Percentiles rank a stretch among this genome's conserved stretches.
Evolutionary conservation across 1,140 invertebrate species (phyloP).

Genomic region (Macrobrachium nipponense): DNA sequence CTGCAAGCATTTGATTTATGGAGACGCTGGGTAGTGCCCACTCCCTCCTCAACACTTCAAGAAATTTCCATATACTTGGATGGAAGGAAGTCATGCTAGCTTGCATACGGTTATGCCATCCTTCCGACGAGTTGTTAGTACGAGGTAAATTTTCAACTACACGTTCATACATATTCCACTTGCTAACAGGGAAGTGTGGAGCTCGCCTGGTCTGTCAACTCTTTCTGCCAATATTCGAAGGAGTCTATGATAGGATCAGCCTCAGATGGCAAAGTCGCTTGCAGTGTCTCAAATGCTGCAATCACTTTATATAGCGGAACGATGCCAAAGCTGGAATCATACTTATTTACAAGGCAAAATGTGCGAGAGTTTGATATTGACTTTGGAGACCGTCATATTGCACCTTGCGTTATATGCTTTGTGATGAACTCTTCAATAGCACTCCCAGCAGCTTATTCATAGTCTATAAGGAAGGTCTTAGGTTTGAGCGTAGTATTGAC

Average conservation of each 20-base stretch:
- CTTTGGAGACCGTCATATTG: background rate
- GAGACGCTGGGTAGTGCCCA: no score
- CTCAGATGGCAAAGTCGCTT: background rate
- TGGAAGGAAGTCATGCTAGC: no score
- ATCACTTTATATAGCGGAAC: no score
- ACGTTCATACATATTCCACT: background rate
- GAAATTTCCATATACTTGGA: no score
- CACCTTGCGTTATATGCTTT: background rate
- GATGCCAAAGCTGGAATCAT: no score
- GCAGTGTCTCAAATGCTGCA: no score
- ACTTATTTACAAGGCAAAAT: no score
- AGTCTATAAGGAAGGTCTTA: no score
- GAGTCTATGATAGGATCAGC: background rate
- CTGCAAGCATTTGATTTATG: no score
- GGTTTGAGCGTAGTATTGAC: no score
- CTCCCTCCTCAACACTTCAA: no score
- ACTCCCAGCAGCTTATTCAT: background rate
- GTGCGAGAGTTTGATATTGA: background rate
- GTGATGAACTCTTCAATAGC: background rate
- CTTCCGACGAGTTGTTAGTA: background rate
- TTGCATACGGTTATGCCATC: background rate
- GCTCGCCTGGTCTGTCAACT: background rate
- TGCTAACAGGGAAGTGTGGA: background rate
- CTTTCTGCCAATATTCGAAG: slow-evolving; percentile 1
- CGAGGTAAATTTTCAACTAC: no score